Conservation (phyloP, 2,888 invertebrate genomes). For the Timandra comae region DNA sequence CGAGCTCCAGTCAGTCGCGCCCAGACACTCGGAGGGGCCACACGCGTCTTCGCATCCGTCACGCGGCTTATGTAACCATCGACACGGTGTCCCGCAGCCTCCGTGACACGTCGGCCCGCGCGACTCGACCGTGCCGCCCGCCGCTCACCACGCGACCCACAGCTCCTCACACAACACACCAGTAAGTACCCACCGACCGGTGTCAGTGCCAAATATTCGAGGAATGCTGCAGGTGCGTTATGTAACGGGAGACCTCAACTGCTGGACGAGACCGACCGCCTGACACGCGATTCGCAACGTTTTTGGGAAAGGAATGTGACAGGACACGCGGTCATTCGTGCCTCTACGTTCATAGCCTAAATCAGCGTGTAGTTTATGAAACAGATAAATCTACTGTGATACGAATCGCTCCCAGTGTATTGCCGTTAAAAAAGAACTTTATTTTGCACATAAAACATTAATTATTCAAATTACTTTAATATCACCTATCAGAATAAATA, state of each 20-base stretch:
- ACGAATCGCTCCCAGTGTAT: no score
- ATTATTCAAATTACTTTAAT: no score
- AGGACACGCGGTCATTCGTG: no score
- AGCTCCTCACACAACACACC: conserved; percentile 57
- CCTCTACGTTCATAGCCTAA: no score
- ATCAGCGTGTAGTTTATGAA: no score
- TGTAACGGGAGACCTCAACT: conserved; percentile 48
- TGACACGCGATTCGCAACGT: no score
- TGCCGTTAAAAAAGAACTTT: no score
- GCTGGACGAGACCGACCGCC: conserved; percentile 6
- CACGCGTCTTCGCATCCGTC: conserved; percentile 62
- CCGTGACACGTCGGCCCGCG: conserved; percentile 54
- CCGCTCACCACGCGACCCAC: conserved; percentile 22
- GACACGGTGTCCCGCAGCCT: conserved; percentile 72
- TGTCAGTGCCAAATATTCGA: conserved; percentile 46
- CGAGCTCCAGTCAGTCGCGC: conserved; percentile 63
- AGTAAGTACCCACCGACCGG: conserved; percentile 58
- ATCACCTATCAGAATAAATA: no score
- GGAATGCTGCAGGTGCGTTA: conserved; percentile 61
- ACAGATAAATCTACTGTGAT: no score
- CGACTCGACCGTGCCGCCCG: conserved; percentile 36
- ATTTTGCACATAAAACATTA: no score
- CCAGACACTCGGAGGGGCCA: conserved; percentile 65
- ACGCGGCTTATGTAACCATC: conserved; percentile 73
- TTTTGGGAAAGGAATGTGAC: no score